Percentiles rank a stretch among this genome's conserved stretches.
phyloP scores from a whole-genome alignment of 2,113 vertebrate genomes.

The Axis porcinus region DNA sequence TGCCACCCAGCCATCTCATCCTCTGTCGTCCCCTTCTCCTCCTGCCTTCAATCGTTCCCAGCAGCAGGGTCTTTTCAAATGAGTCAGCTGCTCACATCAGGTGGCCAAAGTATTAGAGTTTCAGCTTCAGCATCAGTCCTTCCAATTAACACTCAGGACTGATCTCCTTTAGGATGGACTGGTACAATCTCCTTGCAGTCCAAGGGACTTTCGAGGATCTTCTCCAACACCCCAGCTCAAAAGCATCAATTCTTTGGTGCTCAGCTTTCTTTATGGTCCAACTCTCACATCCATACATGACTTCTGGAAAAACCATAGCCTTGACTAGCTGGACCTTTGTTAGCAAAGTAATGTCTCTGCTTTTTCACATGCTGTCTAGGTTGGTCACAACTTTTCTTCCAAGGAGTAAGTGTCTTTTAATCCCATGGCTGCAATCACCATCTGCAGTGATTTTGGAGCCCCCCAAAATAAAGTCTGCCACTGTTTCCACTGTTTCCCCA shows the following conservation, averaged over 20 bases:
- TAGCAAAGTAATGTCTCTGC: not conserved
- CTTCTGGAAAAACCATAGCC: not conserved
- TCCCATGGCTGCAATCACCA: not conserved
- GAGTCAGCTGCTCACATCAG: not conserved
- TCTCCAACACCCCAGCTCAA: not conserved
- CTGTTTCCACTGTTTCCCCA: not conserved
- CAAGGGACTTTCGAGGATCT: not conserved
- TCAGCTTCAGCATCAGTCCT: not conserved
- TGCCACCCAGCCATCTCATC: not conserved
- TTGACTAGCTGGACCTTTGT: not conserved
- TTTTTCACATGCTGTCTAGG: not conserved
- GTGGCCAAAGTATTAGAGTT: not conserved
- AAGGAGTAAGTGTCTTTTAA: not conserved
- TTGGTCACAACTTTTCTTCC: not conserved
- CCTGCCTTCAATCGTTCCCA: not conserved
- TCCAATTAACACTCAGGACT: not conserved
- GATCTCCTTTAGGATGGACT: not conserved
- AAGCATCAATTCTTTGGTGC: rapidly evolving
- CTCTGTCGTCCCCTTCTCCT: not conserved
- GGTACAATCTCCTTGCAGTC: not conserved
- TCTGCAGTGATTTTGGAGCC: not conserved
- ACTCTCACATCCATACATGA: not conserved
- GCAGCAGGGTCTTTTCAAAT: not conserved
- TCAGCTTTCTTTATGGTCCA: not conserved
- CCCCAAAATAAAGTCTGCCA: not conserved